A percentile compares a stretch with the other conserved stretches of the same genome.
Conservation (phyloP, 2,113 vertebrate genomes). For the Podilymbus podiceps region DNA sequence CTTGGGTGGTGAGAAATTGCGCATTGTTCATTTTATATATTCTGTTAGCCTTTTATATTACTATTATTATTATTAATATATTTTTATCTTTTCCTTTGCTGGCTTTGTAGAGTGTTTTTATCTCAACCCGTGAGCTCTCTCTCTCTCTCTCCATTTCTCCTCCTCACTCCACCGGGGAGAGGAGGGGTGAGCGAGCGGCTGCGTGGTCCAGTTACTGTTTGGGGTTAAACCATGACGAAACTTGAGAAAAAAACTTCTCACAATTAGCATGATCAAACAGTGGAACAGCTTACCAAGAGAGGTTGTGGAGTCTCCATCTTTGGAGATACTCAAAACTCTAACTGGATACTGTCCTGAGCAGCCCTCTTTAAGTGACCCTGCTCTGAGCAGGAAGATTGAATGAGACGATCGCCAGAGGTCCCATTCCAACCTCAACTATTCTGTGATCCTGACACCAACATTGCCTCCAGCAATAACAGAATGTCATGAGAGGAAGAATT, state of each 20-base stretch:
- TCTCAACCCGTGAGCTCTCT: too few relatives aligned
- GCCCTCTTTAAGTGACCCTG: not conserved
- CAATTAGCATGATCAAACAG: not conserved
- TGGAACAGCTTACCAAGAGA: not conserved
- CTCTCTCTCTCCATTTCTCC: too few relatives aligned
- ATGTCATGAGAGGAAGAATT: not conserved
- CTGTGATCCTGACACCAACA: not conserved
- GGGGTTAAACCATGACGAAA: too few relatives aligned
- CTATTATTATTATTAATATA: too few relatives aligned
- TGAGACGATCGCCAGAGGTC: not conserved
- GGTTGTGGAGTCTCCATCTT: not conserved
- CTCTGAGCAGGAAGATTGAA: not conserved
- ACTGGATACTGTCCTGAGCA: not conserved
- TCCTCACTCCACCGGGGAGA: too few relatives aligned
- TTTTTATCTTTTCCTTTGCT: too few relatives aligned
- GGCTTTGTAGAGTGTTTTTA: too few relatives aligned
- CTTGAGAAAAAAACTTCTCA: not conserved
- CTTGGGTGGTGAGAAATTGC: too few relatives aligned
- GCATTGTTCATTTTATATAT: too few relatives aligned
- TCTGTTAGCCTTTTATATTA: too few relatives aligned
- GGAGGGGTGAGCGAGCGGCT: too few relatives aligned
- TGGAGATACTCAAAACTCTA: not conserved
- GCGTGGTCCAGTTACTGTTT: too few relatives aligned
- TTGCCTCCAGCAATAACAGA: not conserved
- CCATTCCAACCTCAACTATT: not conserved